Evolutionary conservation across 2,113 vertebrate species (phyloP), one percentile per base, ranked within the genome.

Genomic region (Anhinga rufa): DNA sequence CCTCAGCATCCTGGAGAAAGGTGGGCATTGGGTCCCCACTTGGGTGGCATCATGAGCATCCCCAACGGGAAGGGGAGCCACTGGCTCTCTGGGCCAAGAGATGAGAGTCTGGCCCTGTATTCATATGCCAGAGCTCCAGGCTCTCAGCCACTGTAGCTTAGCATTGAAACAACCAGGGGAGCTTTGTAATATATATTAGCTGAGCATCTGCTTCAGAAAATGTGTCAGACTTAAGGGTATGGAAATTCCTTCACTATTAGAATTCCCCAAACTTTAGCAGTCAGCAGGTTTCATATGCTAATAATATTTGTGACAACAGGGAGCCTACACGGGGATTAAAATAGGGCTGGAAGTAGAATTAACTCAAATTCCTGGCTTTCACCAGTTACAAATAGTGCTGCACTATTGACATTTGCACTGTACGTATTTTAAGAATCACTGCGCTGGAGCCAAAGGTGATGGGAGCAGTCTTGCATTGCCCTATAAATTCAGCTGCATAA

Each of bases 251-350:
- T 72, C 64, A 18, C 68, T 83, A 60, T 4, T 86, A 44, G 25
- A 82, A 85, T 85, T 89, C 54, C 38, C 58, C 12, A 57, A 49
- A 80, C 38, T 88, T 88, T 22, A 92, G 44, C 70, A 84, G 81
- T 93, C 74, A 87, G 72, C 82, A 78, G 71, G 34, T 89, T 90
- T 94, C 46, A 15, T 46, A 55, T 46, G 31, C 71, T 87, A 69
- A 76, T 86, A 86, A n/a, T 79, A 76, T 82, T 84, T 84, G 61
- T 86, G 52, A 91, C 86, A 91, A 90, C 60, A 72, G 81, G 74
- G 36, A 89, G 38, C 25, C 58, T 74, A 7, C 1, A 2, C 54
- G 61, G 40, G 21, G 32, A 88, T 92, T 96, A 42, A 90, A 84
- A 77, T 76, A 38, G 82, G 46, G 25, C 81, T 62, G 70, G 74